Evolutionary conservation across 1,140 invertebrate genomes (phyloP).

Genomic region (Maniola jurtina): DNA sequence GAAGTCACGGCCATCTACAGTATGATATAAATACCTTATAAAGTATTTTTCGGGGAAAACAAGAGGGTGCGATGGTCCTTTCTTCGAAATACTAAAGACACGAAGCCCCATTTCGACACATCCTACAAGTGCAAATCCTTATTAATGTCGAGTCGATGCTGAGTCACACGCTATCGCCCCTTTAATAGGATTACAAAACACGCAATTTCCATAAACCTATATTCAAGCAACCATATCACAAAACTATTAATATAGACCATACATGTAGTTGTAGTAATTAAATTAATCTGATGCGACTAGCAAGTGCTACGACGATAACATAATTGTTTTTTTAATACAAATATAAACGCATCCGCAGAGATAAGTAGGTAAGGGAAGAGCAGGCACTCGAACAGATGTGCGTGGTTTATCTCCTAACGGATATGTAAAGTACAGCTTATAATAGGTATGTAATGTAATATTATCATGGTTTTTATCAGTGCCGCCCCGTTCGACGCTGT

Average conservation of each 20-base stretch:
- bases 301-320: background rate
- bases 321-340: constrained; percentile 5
- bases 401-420: constrained; percentile 55
- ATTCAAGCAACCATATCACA: background rate
- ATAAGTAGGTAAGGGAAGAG: constrained; percentile 35
- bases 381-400: constrained; percentile 54
- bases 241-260: constrained; percentile 9
- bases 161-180: constrained; percentile 42
- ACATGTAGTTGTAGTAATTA: background rate
- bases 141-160: constrained; percentile 41
- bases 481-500: constrained; percentile 50
- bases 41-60: too few species aligned
- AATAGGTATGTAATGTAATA: constrained; percentile 66
- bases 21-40: too few species aligned
- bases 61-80: background rate
- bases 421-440: constrained; percentile 62
- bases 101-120: constrained; percentile 3
- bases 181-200: constrained; percentile 49
- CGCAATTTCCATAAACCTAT: constrained; percentile 15
- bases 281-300: constrained; percentile 8
- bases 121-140: constrained; percentile 49
- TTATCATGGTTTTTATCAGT: constrained; percentile 65
- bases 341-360: constrained; percentile 23
- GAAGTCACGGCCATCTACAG: too few species aligned
- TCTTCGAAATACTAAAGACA: constrained; percentile 1